Conservation (phyloP, 53 echinoderm and acorn worm genomes). For the Zoroaster sp. region DNA sequence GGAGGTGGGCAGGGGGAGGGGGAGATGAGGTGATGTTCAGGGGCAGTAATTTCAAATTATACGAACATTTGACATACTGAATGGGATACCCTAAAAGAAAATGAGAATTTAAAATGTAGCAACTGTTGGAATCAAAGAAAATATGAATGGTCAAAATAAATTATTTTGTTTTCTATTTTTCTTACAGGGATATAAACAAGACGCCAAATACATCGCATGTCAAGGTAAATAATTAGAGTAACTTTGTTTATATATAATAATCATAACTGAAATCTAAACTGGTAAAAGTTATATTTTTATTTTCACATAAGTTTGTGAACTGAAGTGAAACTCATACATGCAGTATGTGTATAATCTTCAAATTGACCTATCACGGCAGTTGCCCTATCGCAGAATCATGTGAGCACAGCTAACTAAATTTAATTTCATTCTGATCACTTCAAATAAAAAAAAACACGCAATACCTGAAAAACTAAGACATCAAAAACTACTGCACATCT, state of each 20-base stretch:
- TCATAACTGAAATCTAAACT: too few species aligned
- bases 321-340: neutral
- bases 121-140: neutral
- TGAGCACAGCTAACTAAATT: neutral
- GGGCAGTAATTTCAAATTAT: neutral
- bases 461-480: too few species aligned
- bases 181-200: conserved; percentile 3
- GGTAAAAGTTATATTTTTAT: neutral
- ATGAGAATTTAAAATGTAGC: too few species aligned
- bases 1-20: neutral
- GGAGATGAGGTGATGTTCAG: neutral
- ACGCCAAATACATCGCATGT: neutral
- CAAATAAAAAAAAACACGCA: too few species aligned
- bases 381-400: too few species aligned
- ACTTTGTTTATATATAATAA: too few species aligned
- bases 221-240: conserved; percentile 31
- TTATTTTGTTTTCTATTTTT: neutral
- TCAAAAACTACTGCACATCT: too few species aligned
- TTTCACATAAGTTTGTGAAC: neutral
- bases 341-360: neutral
- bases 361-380: neutral
- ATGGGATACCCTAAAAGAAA: too few species aligned
- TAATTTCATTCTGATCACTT: neutral
- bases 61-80: too few species aligned
- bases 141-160: neutral